Evolutionary conservation across 2,888 invertebrate genomes (phyloP), one percentile per base, ranked within the genome.

Genomic region (Phania funesta): DNA sequence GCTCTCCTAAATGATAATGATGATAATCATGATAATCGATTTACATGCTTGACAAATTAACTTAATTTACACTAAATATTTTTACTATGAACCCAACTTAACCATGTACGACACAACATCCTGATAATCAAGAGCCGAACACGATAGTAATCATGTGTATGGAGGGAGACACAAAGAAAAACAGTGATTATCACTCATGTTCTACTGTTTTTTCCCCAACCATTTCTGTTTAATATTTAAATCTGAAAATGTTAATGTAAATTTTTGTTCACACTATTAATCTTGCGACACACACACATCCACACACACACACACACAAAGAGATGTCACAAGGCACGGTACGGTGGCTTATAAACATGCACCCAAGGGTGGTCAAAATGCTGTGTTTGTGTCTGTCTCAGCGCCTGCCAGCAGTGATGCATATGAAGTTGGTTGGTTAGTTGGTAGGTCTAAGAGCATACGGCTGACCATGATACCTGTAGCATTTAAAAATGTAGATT

Each of bases 191-290:
- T 77, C 81, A 77, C 77, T 64, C 56, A 68, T 82, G 81, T 82
- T 82, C 81, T 81, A 77, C 76, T 73, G 77, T 76, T 70, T 75
- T 80, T 46, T 11, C 11, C 41, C 11, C 13, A n/a, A 26, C 46
- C 46, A 32, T 56, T 46, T 65, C 38, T 29, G 67, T 41, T 65
- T 64, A 75, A 70, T 58, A 65, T 64, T 67, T 54, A 58, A 56
- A 77, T 67, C 54, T 56, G 81, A 74, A 82, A 74, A 70, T 77
- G 77, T 82, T 77, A 77, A 82, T 82, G 77, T 82, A 77, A 74
- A 74, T 77, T 82, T 77, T 50, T 77, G 77, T 82, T 82, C 81
- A 82, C 81, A 82, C 81, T 82, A 82, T 82, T 82, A 82, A 82
- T 82, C 74, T 82, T 82, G 18, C 77, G 74, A 70, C 54, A 35